These are phyloP conservation scores for Thereva nobilitata DNA, from an alignment of 2,888 invertebrate species.

Conservation along the genomic window DNA sequence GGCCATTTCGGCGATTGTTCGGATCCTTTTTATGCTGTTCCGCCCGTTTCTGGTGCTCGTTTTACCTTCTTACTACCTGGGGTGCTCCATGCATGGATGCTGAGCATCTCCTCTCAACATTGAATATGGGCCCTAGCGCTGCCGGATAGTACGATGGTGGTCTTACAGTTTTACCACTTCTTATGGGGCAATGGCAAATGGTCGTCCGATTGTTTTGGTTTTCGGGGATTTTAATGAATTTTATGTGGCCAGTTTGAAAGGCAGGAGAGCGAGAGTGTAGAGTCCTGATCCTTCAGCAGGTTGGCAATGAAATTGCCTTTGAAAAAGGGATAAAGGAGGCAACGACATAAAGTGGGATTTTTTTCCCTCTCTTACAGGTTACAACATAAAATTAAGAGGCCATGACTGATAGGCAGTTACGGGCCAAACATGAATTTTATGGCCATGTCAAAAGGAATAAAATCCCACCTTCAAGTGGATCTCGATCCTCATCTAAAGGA, in stretches of 20 bases:
- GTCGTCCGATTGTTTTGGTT: slow-evolving; percentile 40
- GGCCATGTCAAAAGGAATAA: no score
- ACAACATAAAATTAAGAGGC: no score
- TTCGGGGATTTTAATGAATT: slow-evolving; percentile 40
- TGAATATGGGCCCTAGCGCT: not conserved
- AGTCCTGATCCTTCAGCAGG: slow-evolving; percentile 29
- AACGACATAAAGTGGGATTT: no score
- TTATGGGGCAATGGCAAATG: slow-evolving; percentile 38
- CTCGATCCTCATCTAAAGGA: no score
- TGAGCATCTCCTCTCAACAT: not conserved
- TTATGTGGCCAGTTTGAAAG: slow-evolving; percentile 37
- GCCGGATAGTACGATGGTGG: slow-evolving; percentile 15
- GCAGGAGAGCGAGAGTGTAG: slow-evolving; percentile 2
- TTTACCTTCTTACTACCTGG: slow-evolving; percentile 24
- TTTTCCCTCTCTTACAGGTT: no score
- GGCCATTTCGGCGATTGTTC: slow-evolving; percentile 60
- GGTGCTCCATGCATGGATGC: slow-evolving; percentile 7
- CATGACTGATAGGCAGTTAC: no score
- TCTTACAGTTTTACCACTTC: slow-evolving; percentile 24
- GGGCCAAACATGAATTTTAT: no score
- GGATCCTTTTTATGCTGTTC: slow-evolving; percentile 59
- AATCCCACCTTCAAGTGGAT: no score
- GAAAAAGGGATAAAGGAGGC: no score
- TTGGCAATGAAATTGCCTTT: no score
- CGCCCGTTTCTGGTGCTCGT: slow-evolving; percentile 44